Percentiles rank a stretch among this genome's conserved stretches.
These are phyloP conservation scores for Drosophila pandora DNA, from an alignment of 1,140 invertebrate genomes.

Conservation along the genomic window DNA sequence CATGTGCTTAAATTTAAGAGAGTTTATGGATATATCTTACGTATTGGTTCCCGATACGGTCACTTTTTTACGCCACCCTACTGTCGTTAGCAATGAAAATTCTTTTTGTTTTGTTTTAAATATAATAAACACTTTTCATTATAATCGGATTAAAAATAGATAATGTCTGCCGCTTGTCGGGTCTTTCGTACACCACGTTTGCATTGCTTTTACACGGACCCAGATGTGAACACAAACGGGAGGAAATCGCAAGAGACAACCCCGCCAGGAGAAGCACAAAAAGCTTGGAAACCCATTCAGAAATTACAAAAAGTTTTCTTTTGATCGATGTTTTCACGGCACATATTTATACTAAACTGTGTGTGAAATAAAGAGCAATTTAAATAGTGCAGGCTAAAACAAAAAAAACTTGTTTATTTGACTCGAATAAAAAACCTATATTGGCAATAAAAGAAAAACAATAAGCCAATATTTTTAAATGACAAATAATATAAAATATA, in stretches of 20 bases:
- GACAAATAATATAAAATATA: slow-evolving; percentile 25
- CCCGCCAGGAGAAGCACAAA: slow-evolving; percentile 11
- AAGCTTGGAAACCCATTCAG: slow-evolving; percentile 49
- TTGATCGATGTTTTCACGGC: slow-evolving; percentile 41
- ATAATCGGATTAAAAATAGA: slow-evolving; percentile 81
- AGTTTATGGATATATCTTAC: slow-evolving; percentile 1
- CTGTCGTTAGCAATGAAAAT: slow-evolving; percentile 57
- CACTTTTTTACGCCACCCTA: slow-evolving; percentile 60
- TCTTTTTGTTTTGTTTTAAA: slow-evolving; percentile 67
- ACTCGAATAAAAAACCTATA: not conserved
- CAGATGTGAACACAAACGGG: slow-evolving; percentile 22
- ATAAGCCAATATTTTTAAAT: slow-evolving; percentile 7
- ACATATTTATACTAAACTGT: slow-evolving; percentile 8
- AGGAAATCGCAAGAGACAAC: slow-evolving; percentile 25
- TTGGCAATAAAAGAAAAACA: slow-evolving; percentile 14
- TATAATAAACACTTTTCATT: slow-evolving; percentile 72
- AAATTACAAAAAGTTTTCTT: slow-evolving; percentile 35
- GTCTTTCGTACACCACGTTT: slow-evolving; percentile 46
- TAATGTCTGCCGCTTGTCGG: slow-evolving; percentile 50
- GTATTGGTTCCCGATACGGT: slow-evolving; percentile 9
- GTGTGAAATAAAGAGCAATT: slow-evolving; percentile 6
- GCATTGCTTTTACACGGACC: slow-evolving; percentile 47
- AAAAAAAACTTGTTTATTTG: not conserved
- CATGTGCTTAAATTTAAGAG: slow-evolving; percentile 2
- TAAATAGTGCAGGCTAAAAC: not conserved